Evolutionary conservation across 2,888 invertebrate species (phyloP).

Genomic region (Chaetoderma sp.): DNA sequence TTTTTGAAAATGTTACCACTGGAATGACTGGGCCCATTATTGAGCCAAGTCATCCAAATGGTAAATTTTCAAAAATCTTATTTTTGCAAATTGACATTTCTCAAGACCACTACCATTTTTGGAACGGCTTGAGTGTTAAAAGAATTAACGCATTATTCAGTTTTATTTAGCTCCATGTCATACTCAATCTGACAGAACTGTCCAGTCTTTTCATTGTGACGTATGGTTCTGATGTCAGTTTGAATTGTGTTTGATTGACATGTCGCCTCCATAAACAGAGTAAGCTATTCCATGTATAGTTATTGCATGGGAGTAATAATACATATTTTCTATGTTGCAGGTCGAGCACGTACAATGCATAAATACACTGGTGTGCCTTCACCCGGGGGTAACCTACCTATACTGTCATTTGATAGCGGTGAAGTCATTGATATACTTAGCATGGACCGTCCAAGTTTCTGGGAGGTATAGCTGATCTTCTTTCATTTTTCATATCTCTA

Average conservation of each 20-base stretch:
- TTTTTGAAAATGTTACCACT: no score
- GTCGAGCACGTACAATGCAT: constrained; percentile 26
- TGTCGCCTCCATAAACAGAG: constrained; percentile 21
- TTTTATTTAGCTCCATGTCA: neutral
- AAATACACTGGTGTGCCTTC: constrained; percentile 46
- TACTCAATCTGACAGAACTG: neutral
- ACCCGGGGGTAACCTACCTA: constrained; percentile 44
- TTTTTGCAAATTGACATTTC: no score
- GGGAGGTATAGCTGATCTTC: constrained; percentile 56
- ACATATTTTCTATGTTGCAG: constrained; percentile 19
- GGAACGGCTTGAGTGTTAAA: no score
- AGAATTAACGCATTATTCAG: no score
- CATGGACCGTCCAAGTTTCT: constrained; percentile 61
- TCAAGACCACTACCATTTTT: no score
- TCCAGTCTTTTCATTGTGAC: no score
- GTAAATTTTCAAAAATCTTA: no score
- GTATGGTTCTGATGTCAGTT: no score
- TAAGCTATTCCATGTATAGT: neutral
- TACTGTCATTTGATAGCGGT: constrained; percentile 52
- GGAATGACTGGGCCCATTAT: no score
- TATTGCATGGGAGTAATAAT: constrained; percentile 6
- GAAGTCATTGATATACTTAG: constrained; percentile 64
- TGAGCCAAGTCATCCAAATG: no score
- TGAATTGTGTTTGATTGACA: no score
- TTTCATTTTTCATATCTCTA: neutral